Percentiles rank a stretch among this genome's conserved stretches.
Evolutionary conservation across 2,888 invertebrate species (phyloP).

Genomic region (Drosophila tanythrix): DNA sequence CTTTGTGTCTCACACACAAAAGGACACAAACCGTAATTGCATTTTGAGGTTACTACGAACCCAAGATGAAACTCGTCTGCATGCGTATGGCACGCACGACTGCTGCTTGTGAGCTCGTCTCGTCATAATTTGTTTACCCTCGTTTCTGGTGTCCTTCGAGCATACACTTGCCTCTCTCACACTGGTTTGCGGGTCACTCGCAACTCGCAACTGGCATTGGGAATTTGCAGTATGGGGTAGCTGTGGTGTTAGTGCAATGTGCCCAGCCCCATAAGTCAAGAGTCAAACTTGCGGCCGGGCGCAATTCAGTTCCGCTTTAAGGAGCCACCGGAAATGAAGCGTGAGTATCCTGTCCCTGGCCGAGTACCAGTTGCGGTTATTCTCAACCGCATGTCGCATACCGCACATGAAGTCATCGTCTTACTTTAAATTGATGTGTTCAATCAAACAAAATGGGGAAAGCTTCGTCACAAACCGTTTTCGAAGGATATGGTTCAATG

Average conservation of each 20-base stretch:
- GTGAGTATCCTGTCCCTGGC: conserved; percentile 42
- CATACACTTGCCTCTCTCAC: background rate
- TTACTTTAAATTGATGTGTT: conserved; percentile 58
- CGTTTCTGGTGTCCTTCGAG: conserved; percentile 26
- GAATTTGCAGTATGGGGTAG: conserved; percentile 26
- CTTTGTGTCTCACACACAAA: conserved; percentile 20
- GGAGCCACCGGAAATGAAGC: conserved; percentile 65
- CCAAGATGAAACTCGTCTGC: background rate
- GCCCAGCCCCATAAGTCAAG: conserved; percentile 40
- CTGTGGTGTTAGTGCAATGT: conserved; percentile 42
- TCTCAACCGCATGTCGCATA: conserved; percentile 31
- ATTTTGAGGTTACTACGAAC: conserved; percentile 49
- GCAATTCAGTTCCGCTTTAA: conserved; percentile 62
- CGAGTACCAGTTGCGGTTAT: conserved; percentile 27
- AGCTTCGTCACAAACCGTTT: conserved; percentile 37
- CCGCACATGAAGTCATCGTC: conserved; percentile 49
- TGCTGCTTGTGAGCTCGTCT: conserved; percentile 16
- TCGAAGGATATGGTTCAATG: conserved; percentile 56
- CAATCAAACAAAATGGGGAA: conserved; percentile 60
- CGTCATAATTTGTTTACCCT: conserved; percentile 57
- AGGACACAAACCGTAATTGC: conserved; percentile 46
- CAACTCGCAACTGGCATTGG: conserved; percentile 7
- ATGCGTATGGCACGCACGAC: conserved; percentile 9
- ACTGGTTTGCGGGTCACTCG: conserved; percentile 10
- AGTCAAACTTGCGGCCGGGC: conserved; percentile 47